phyloP scores from a whole-genome alignment of 2,888 invertebrate genomes.

The Teleogryllus oceanicus region DNA sequence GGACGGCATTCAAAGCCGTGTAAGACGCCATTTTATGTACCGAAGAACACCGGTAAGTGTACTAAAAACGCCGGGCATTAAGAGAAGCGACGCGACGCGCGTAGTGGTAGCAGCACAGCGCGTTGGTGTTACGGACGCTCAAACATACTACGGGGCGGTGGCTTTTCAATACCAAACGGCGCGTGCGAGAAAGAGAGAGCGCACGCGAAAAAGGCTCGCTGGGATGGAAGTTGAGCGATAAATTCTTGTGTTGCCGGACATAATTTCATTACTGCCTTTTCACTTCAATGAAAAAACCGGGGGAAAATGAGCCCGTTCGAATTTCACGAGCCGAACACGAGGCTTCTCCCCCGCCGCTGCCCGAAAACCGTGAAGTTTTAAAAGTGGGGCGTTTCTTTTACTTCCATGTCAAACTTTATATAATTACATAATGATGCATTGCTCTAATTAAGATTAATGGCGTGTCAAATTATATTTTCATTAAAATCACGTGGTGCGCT shows the following conservation, averaged over 20 bases:
- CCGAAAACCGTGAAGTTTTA: slow-evolving; percentile 3
- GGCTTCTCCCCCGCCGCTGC: background rate
- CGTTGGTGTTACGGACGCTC: too few species aligned
- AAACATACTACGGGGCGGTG: too few species aligned
- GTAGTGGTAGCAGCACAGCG: too few species aligned
- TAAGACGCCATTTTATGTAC: too few species aligned
- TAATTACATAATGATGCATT: slow-evolving; percentile 18
- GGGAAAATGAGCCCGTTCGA: background rate
- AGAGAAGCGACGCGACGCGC: too few species aligned
- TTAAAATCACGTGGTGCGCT: background rate
- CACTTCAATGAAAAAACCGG: background rate
- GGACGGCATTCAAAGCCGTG: too few species aligned
- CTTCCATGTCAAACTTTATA: slow-evolving; percentile 1
- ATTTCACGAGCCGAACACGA: background rate
- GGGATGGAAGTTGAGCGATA: background rate
- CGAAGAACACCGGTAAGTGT: too few species aligned
- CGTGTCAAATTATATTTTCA: slow-evolving; percentile 18
- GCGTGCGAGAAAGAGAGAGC: too few species aligned
- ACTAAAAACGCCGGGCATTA: too few species aligned
- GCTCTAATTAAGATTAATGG: slow-evolving; percentile 10
- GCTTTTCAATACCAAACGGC: too few species aligned
- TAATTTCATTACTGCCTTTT: slow-evolving; percentile 9
- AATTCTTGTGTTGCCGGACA: background rate
- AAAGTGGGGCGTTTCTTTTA: slow-evolving; percentile 9
- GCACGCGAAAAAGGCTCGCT: too few species aligned